Conservation (phyloP, 1,140 invertebrate species). For the Apis cerana region DNA sequence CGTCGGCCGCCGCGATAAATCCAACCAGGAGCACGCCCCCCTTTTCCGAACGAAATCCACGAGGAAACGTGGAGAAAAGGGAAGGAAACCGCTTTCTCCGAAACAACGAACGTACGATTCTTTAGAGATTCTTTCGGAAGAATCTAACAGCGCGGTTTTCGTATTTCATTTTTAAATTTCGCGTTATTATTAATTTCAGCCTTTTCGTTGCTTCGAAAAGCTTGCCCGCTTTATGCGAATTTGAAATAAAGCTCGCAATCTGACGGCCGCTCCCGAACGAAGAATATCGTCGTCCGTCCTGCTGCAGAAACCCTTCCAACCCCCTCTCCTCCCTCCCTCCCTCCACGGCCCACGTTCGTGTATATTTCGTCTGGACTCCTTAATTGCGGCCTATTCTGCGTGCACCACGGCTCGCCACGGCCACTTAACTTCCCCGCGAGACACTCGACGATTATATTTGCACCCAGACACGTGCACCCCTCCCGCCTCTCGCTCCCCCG, state of each 20-base stretch:
- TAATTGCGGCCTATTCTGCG: conserved; percentile 66
- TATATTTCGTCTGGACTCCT: conserved; percentile 61
- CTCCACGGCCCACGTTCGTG: neutral
- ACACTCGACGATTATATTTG: conserved; percentile 65
- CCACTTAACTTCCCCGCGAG: conserved; percentile 65
- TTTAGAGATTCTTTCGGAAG: neutral
- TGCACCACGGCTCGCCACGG: conserved; percentile 52
- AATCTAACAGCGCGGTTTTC: neutral
- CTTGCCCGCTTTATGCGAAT: conserved; percentile 42
- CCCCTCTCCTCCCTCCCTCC: neutral
- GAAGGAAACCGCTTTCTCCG: neutral
- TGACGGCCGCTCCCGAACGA: conserved; percentile 30
- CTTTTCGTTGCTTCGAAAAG: neutral
- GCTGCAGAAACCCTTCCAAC: neutral
- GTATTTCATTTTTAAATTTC: neutral
- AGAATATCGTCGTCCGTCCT: conserved; percentile 29
- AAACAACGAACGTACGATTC: neutral
- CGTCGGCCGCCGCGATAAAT: neutral
- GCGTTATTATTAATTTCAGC: conserved; percentile 46
- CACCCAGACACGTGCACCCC: conserved; percentile 51
- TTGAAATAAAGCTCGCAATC: conserved; percentile 56
- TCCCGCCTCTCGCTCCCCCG: conserved; percentile 2
- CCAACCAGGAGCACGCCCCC: neutral
- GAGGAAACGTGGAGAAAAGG: neutral
- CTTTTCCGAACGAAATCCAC: neutral